These are phyloP conservation scores for Sternotherus odoratus DNA, from an alignment of 2,797 vertebrate genomes.

Conservation along the genomic window DNA sequence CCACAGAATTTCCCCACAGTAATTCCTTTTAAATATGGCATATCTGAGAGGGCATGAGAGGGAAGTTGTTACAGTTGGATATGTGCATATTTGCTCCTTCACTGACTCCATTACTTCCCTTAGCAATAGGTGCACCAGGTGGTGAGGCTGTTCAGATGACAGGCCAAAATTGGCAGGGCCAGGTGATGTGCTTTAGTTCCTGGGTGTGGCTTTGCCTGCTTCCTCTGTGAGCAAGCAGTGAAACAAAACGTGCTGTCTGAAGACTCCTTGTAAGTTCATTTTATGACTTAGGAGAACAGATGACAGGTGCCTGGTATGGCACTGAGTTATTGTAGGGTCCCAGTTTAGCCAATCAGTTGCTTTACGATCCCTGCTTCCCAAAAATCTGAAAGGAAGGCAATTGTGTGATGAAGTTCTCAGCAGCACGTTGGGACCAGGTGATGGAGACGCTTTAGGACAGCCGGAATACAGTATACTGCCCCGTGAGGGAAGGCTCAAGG, in stretches of 20 bases:
- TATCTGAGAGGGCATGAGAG: too few species aligned
- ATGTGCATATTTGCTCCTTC: neutral
- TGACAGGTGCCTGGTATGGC: neutral
- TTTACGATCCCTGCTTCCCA: neutral
- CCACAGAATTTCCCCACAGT: neutral
- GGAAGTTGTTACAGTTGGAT: neutral
- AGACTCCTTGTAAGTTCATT: neutral
- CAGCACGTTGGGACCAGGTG: fast-evolving
- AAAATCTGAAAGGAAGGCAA: neutral
- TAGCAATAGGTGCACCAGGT: neutral
- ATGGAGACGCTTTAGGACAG: neutral
- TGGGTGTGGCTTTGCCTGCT: fast-evolving
- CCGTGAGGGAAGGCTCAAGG: neutral
- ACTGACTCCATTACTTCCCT: neutral
- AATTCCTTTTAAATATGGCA: neutral
- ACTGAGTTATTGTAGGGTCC: neutral
- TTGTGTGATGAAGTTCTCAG: neutral
- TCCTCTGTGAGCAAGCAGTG: neutral
- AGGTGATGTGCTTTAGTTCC: neutral
- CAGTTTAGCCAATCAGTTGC: neutral
- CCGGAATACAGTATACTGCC: neutral
- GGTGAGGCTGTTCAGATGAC: neutral
- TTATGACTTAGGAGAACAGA: neutral
- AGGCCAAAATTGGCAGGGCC: fast-evolving
- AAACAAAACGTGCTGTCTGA: neutral